Conservation (phyloP, 2,888 invertebrate species). For the Therioaphis trifolii region DNA sequence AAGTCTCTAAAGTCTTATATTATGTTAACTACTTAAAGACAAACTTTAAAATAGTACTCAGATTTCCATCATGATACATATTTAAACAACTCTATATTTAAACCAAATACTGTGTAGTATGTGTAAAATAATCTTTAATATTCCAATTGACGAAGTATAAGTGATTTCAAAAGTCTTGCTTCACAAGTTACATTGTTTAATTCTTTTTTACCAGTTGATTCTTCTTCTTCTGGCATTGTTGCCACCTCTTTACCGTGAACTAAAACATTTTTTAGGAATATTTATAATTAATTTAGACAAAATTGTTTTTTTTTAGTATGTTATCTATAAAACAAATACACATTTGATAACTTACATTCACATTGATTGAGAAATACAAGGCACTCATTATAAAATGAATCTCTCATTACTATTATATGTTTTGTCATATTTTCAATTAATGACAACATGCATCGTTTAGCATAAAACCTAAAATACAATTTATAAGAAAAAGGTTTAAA, state of each 20-base stretch:
- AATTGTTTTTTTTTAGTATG: no score
- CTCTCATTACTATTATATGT: slow-evolving; percentile 88
- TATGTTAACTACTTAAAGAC: no score
- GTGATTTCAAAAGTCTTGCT: slow-evolving; percentile 83
- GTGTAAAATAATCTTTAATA: slow-evolving; percentile 43
- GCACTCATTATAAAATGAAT: slow-evolving; percentile 88
- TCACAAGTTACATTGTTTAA: slow-evolving; percentile 93
- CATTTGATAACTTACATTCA: slow-evolving; percentile 73
- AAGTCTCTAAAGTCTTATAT: no score
- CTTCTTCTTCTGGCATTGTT: slow-evolving; percentile 84
- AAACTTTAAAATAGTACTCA: no score
- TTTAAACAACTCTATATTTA: background rate
- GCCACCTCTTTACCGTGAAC: slow-evolving; percentile 86
- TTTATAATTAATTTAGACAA: background rate
- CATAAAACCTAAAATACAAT: slow-evolving; percentile 76
- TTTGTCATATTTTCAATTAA: slow-evolving; percentile 90
- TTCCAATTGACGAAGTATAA: slow-evolving; percentile 73
- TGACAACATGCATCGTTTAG: slow-evolving; percentile 95
- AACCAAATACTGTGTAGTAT: background rate
- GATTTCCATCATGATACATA: no score
- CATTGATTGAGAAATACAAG: slow-evolving; percentile 90
- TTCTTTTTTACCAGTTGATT: slow-evolving; percentile 76
- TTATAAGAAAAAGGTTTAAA: background rate
- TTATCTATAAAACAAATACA: no score
- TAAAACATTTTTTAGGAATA: slow-evolving; percentile 69